Conservation (phyloP, 2,888 invertebrate species). For the Fragum sueziense region DNA sequence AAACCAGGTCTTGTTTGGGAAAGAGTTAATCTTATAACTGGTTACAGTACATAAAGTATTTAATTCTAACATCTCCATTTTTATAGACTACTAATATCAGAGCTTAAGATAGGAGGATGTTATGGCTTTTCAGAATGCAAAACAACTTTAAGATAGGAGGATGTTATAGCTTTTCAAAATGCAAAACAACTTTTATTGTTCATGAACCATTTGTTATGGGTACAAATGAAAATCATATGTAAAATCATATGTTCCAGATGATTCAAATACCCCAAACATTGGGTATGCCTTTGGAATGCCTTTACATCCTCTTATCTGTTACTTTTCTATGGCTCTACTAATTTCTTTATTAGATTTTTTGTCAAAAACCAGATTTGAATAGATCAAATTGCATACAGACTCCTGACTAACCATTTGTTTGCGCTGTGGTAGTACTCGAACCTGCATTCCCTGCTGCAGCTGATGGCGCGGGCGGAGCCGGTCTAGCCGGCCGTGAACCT, state of each 20-base stretch:
- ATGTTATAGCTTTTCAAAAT: neutral
- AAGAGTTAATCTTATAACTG: neutral
- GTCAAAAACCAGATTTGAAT: neutral
- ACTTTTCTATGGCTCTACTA: too few species aligned
- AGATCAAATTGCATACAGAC: neutral
- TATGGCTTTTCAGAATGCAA: neutral
- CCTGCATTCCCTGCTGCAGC: conserved; percentile 38
- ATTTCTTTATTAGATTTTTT: neutral
- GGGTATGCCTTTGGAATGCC: too few species aligned
- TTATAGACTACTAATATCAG: neutral
- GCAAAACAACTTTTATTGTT: neutral
- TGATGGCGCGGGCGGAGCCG: conserved; percentile 52
- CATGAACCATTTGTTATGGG: too few species aligned
- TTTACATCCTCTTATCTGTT: too few species aligned
- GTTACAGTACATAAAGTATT: neutral
- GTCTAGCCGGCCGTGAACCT: conserved; percentile 34
- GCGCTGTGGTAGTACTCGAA: conserved; percentile 32
- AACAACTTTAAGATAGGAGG: neutral
- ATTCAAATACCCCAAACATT: too few species aligned
- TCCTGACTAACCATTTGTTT: conserved; percentile 4
- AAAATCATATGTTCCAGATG: too few species aligned
- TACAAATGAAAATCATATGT: too few species aligned
- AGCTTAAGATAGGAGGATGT: neutral
- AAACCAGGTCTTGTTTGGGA: too few species aligned
- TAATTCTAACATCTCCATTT: neutral